A percentile compares a stretch with the other conserved stretches of the same genome.
Conservation (phyloP, 1,140 invertebrate species). For the Lethrus apterus region DNA sequence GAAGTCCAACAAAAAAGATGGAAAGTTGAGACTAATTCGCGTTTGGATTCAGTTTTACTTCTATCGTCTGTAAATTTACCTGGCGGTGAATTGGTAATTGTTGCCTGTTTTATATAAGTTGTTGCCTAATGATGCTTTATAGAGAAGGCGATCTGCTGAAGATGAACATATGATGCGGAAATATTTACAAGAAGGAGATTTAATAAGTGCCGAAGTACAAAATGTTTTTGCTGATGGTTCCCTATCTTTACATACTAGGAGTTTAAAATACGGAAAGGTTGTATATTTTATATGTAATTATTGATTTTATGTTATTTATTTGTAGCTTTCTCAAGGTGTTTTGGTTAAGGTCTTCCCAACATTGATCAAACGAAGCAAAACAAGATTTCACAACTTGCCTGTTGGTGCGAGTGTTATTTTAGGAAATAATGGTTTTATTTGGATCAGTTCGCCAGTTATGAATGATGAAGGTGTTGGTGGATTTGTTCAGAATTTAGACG, state of each 20-base stretch:
- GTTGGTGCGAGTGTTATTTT: conserved; percentile 88
- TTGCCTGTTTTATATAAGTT: conserved; percentile 11
- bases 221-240: conserved; percentile 86
- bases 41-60: conserved; percentile 80
- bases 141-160: conserved; percentile 86
- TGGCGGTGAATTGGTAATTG: conserved; percentile 83
- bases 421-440: conserved; percentile 95
- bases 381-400: conserved; percentile 90
- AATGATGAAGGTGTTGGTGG: conserved; percentile 67
- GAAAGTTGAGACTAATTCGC: conserved; percentile 92
- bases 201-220: conserved; percentile 97
- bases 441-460: conserved; percentile 72
- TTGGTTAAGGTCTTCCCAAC: conserved; percentile 87
- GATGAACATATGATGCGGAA: conserved; percentile 97
- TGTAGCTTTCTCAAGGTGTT: conserved; percentile 72
- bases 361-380: conserved; percentile 90
- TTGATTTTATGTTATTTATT: conserved; percentile 8
- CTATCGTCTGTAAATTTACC: conserved; percentile 95
- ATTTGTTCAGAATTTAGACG: conserved; percentile 72
- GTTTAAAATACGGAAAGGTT: conserved; percentile 95
- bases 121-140: conserved; percentile 27
- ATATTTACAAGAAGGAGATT: conserved; percentile 91
- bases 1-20: conserved; percentile 88
- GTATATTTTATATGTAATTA: neutral
- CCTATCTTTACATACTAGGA: conserved; percentile 89